Conservation (phyloP, 2,113 vertebrate genomes). For the Channa argus region DNA sequence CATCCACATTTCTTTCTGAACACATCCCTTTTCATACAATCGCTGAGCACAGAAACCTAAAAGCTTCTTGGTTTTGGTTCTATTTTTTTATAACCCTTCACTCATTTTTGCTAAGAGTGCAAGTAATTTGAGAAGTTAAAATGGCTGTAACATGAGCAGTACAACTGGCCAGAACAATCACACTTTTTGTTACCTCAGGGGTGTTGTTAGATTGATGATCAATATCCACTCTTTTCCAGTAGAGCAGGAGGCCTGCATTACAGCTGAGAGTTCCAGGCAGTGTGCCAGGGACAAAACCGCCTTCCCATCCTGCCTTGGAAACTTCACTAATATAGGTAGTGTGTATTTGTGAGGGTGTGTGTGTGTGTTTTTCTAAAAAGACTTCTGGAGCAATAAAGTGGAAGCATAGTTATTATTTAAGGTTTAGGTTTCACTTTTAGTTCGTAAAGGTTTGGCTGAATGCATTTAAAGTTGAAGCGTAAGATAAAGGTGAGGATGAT, state of each 20-base stretch:
- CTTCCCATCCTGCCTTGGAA: not conserved
- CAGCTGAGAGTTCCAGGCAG: conserved; percentile 30
- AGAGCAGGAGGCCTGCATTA: conserved; percentile 18
- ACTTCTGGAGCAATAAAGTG: not conserved
- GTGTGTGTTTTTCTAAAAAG: not conserved
- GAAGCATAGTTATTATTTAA: too few relatives aligned
- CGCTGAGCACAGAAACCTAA: not conserved
- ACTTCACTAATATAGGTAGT: conserved; percentile 4
- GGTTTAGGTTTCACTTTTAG: conserved; percentile 2
- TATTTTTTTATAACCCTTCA: not conserved
- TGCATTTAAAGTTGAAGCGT: not conserved
- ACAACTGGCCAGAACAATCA: not conserved
- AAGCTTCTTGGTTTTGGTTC: not conserved
- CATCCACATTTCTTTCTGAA: not conserved
- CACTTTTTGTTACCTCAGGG: not conserved
- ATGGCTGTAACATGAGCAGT: not conserved
- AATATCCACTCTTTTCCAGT: conserved; percentile 12
- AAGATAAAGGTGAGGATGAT: conserved; percentile 15
- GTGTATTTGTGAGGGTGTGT: conserved; percentile 2
- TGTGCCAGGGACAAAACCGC: conserved; percentile 27
- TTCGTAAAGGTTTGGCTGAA: not conserved
- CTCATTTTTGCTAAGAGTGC: not conserved
- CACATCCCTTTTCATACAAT: not conserved
- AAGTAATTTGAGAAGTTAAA: conserved; percentile 3
- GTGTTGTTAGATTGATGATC: conserved; percentile 18